Conservation (phyloP, 2,888 invertebrate species). For the Heterodera filipjevi region DNA sequence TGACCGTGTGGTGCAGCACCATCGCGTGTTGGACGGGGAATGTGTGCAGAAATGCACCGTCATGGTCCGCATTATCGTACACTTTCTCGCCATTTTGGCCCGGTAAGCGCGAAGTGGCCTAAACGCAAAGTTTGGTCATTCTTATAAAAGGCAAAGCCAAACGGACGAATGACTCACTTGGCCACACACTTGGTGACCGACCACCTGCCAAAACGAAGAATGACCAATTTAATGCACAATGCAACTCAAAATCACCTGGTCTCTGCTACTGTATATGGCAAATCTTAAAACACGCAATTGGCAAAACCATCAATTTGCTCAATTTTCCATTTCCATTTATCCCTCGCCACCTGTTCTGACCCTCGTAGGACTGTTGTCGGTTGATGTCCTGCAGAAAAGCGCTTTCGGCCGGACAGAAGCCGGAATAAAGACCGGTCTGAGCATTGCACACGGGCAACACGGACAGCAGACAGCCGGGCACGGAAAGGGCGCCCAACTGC, state of each 20-base stretch:
- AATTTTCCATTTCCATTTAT: too few species aligned
- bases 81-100: constrained; percentile 59
- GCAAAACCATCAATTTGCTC: too few species aligned
- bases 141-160: constrained; percentile 1
- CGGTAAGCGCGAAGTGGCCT: constrained; percentile 51
- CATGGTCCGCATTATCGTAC: constrained; percentile 57
- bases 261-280: constrained; percentile 49
- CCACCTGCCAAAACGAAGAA: constrained; percentile 49
- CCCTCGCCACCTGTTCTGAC: constrained; percentile 51
- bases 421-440: constrained; percentile 60
- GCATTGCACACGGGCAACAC: constrained; percentile 44
- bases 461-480: constrained; percentile 60
- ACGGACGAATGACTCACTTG: constrained; percentile 7
- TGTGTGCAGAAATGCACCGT: constrained; percentile 56
- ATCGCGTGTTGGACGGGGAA: constrained; percentile 54
- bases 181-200: constrained; percentile 45
- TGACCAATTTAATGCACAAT: constrained; percentile 28
- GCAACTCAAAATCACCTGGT: constrained; percentile 5
- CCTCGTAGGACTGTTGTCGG: constrained; percentile 55
- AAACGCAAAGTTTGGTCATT: not conserved
- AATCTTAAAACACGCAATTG: too few species aligned
- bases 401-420: constrained; percentile 59
- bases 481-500: constrained; percentile 48
- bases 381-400: constrained; percentile 63
- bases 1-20: constrained; percentile 52